Percentiles rank a stretch among this genome's conserved stretches.
These are phyloP conservation scores for Philonicus albiceps DNA, from an alignment of 2,888 invertebrate species.

Conservation along the genomic window DNA sequence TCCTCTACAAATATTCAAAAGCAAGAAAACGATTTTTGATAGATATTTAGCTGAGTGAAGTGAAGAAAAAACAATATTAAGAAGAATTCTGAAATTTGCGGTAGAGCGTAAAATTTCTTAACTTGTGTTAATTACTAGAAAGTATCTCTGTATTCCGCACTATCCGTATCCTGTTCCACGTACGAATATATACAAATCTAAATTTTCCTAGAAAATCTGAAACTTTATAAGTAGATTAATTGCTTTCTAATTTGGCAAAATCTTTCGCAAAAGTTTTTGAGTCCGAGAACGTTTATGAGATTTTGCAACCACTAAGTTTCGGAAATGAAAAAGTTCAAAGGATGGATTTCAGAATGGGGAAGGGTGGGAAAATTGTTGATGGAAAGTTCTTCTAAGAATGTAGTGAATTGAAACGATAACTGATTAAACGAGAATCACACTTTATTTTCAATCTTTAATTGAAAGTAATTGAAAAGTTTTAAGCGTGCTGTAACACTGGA, in stretches of 20 bases:
- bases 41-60: background rate
- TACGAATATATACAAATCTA: background rate
- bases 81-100: background rate
- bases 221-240: conserved; percentile 10
- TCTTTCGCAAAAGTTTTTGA: background rate
- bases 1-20: background rate
- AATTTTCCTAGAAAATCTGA: background rate
- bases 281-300: conserved; percentile 2
- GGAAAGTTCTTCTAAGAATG: background rate
- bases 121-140: background rate
- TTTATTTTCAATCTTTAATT: background rate
- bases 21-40: background rate
- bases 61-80: background rate
- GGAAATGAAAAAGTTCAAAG: background rate
- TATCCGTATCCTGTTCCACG: background rate
- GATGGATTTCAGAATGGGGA: background rate
- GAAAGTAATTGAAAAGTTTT: background rate
- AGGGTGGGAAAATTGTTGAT: background rate
- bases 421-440: background rate
- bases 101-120: background rate
- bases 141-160: background rate
- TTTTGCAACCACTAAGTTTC: background rate
- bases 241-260: conserved; percentile 27
- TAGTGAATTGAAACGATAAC: background rate
- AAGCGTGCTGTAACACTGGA: background rate